Evolutionary conservation across 2,888 invertebrate genomes (phyloP).

Genomic region (Agrochola lychnidis): DNA sequence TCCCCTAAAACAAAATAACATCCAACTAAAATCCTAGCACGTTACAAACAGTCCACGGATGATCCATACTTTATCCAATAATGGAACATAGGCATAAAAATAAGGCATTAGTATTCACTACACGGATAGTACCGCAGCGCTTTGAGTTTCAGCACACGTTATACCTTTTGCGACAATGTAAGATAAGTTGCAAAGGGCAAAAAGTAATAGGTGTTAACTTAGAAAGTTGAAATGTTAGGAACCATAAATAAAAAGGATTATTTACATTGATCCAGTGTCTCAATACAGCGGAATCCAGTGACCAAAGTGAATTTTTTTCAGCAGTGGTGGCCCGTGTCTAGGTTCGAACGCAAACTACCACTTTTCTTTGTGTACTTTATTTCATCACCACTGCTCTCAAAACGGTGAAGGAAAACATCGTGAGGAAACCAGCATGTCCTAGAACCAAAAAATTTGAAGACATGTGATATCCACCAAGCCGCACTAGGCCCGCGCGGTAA

Average conservation of each 20-base stretch:
- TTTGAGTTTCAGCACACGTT: constrained; percentile 33
- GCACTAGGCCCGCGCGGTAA: neutral
- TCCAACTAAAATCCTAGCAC: constrained; percentile 7
- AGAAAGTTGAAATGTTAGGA: neutral
- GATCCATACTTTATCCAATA: constrained; percentile 39
- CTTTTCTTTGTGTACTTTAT: neutral
- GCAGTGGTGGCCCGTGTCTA: too few species aligned
- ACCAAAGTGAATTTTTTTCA: neutral
- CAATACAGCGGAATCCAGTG: neutral
- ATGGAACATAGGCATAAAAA: constrained; percentile 14
- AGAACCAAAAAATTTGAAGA: neutral
- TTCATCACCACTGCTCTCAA: neutral
- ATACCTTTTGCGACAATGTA: constrained; percentile 32
- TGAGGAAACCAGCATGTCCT: neutral
- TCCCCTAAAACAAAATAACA: neutral
- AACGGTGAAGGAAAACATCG: neutral
- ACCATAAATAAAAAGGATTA: neutral
- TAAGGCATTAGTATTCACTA: constrained; percentile 23
- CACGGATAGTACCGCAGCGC: constrained; percentile 21
- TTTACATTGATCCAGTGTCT: too few species aligned
- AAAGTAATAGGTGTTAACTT: constrained; percentile 15
- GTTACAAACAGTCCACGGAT: constrained; percentile 1
- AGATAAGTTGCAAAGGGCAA: neutral
- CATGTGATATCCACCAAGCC: neutral
- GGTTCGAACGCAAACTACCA: rapidly evolving